Evolutionary conservation across 2,113 vertebrate species (phyloP), one percentile per base, ranked within the genome.

Genomic region (Lepus timidus): DNA sequence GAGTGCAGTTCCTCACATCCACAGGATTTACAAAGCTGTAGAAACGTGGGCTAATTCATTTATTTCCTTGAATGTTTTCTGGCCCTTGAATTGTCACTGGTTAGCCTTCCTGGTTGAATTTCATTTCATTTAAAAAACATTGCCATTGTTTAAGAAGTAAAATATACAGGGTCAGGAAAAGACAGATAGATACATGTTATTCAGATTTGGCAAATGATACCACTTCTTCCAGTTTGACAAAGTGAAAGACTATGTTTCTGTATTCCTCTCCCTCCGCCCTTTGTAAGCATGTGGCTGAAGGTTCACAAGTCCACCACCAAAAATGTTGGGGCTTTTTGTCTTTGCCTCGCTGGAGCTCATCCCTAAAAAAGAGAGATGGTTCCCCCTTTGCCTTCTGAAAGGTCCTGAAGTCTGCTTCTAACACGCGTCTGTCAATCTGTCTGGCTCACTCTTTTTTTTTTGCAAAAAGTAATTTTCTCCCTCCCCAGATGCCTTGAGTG

Each of bases 341-440:
- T 68, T 85, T 14, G n/a, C 49, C 65, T 90, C 23, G 44, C 44
- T 73, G 79, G 20, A 91, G 20, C 67, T 84, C 2, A 4, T 22
- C 82, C 36, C 36, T 90, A 39, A 84, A 75, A 85, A 93, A 58
- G 55, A 58, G 23, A 82, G 17, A 49, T 58, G 44, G 58, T 36
- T 74, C 29, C 81, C 29, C 20, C 70, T 84, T 95, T 74, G 85
- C 68, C 68, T 94, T 92, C 74, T 94, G 75, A 94, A 95, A 78
- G 25, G 14, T 85, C 67, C 73, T 31, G 39, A 83, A 55, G 44
- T 44, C 7, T 44, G 44, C 55, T 14, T 58, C 55, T 14, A 58
- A 58, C 55, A 58, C 17, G 16, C 5, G 19, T 58, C 55, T 58
- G 55, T 58, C 55, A 58, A 20, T 58, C 55, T 58, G 55, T 58